Evolutionary conservation across 2,797 vertebrate genomes (phyloP).

Genomic region (Tapirus indicus): DNA sequence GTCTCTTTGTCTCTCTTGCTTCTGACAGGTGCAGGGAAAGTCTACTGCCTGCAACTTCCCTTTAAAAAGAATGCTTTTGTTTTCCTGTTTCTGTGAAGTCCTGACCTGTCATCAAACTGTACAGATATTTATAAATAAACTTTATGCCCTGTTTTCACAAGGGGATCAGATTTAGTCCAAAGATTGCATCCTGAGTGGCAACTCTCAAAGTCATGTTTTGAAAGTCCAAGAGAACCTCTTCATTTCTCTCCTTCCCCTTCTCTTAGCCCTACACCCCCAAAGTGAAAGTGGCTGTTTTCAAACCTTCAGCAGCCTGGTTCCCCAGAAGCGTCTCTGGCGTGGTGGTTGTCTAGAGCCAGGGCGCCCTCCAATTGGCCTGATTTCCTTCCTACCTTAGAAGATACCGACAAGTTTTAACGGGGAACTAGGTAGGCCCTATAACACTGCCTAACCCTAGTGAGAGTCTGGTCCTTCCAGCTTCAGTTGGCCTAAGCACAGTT

Average conservation of each 20-base stretch:
- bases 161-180: slow-evolving; percentile 83
- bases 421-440: neutral
- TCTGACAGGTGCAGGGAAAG: slow-evolving; percentile 64
- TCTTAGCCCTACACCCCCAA: neutral
- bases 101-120: slow-evolving; percentile 88
- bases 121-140: slow-evolving; percentile 91
- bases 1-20: slow-evolving; percentile 57
- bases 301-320: neutral
- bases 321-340: neutral
- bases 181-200: slow-evolving; percentile 67
- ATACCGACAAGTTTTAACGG: neutral
- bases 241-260: neutral
- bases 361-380: neutral
- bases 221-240: slow-evolving; percentile 13
- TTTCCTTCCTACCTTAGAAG: neutral
- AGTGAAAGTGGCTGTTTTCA: neutral
- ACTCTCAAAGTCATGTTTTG: neutral
- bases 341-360: neutral
- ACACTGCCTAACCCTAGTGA: neutral
- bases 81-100: slow-evolving; percentile 88
- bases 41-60: slow-evolving; percentile 54
- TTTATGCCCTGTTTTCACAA: slow-evolving; percentile 89
- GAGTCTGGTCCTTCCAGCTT: neutral
- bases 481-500: neutral
- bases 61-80: slow-evolving; percentile 83